These are phyloP conservation scores for Ceratina australensis DNA, from an alignment of 1,140 invertebrate species.

Conservation along the genomic window DNA sequence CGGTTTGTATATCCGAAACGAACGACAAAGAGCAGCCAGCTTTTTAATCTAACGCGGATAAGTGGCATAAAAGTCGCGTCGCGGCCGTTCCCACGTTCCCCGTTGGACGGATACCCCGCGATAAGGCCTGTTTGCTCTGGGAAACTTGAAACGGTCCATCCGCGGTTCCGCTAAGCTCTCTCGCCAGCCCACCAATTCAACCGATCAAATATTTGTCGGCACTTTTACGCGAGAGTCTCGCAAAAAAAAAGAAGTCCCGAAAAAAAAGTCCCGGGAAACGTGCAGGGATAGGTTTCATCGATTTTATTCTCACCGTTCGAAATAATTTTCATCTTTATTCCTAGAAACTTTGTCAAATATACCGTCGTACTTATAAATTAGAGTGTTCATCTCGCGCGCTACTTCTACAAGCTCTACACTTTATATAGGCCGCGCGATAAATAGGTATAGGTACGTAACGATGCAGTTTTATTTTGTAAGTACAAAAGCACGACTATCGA, in stretches of 20 bases:
- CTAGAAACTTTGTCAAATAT: conserved; percentile 51
- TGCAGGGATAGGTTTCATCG: too few relatives aligned
- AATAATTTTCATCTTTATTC: conserved; percentile 51
- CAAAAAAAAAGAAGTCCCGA: background rate
- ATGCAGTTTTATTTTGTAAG: conserved; percentile 61
- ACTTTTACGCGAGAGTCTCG: background rate
- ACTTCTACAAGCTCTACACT: conserved; percentile 38
- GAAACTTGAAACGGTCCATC: conserved; percentile 57
- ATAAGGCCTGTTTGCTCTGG: conserved; percentile 72
- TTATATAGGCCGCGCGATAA: conserved; percentile 63
- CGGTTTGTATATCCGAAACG: background rate
- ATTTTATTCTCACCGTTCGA: background rate
- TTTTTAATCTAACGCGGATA: conserved; percentile 74
- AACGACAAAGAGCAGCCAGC: background rate
- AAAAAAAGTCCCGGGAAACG: too few relatives aligned
- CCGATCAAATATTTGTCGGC: conserved; percentile 56
- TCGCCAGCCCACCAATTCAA: conserved; percentile 12
- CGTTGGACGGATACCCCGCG: conserved; percentile 61
- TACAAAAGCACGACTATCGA: conserved; percentile 70
- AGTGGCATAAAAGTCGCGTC: conserved; percentile 72
- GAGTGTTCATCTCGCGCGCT: conserved; percentile 18
- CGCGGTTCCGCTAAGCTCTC: conserved; percentile 42
- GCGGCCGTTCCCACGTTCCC: conserved; percentile 72
- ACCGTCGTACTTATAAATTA: conserved; percentile 57
- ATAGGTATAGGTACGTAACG: conserved; percentile 48